A percentile compares a stretch with the other conserved stretches of the same genome.
phyloP scores from a whole-genome alignment of 2,797 vertebrate species.

The Oophaga sylvatica region DNA sequence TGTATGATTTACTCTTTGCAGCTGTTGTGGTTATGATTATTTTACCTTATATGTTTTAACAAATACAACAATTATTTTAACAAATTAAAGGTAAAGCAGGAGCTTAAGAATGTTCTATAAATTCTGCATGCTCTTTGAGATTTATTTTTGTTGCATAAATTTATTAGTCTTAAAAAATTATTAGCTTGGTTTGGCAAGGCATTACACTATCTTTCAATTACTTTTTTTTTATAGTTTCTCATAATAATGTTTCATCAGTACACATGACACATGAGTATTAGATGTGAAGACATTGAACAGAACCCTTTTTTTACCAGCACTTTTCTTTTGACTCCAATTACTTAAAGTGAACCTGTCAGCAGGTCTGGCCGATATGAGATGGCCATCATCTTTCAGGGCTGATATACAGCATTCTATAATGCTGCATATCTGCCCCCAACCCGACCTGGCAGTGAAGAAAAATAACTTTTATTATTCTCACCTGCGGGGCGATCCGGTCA shows the following conservation, averaged over 20 bases:
- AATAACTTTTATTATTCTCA: no score
- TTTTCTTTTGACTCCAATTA: neutral
- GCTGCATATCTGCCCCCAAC: no score
- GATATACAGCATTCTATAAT: no score
- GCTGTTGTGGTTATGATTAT: conserved; percentile 53
- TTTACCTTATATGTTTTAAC: conserved; percentile 63
- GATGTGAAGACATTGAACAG: neutral
- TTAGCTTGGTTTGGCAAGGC: neutral
- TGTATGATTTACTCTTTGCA: neutral
- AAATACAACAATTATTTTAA: conserved; percentile 40
- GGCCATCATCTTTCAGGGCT: no score
- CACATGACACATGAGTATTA: neutral
- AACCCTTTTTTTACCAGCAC: neutral
- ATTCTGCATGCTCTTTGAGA: neutral
- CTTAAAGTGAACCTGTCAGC: no score
- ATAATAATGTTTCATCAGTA: conserved; percentile 18
- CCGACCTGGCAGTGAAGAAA: no score
- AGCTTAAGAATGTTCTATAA: conserved; percentile 14
- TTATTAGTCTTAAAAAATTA: conserved; percentile 14
- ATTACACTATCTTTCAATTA: neutral
- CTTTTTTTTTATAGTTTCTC: conserved; percentile 41
- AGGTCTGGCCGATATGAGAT: no score
- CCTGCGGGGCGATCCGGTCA: no score
- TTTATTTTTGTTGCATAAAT: conserved; percentile 31
- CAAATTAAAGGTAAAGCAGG: conserved; percentile 20